Evolutionary conservation across 2,113 vertebrate genomes (phyloP).

Genomic region (Cavia porcellus): DNA sequence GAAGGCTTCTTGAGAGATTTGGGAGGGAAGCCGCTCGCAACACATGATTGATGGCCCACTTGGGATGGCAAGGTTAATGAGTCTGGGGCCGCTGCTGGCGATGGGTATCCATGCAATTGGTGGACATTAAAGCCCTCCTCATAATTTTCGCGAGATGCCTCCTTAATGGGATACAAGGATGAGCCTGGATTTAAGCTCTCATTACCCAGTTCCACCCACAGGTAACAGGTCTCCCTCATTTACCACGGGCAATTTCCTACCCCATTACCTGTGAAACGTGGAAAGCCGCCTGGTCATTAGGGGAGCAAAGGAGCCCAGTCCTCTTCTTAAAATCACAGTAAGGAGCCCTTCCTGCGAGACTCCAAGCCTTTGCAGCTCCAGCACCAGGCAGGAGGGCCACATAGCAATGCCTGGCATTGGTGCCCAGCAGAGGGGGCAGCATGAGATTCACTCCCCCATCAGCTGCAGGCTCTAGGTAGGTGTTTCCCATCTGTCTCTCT

Average conservation of each 20-base stretch:
- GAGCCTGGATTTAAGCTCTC: constrained; percentile 40
- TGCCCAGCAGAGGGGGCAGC: neutral
- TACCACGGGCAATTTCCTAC: constrained; percentile 47
- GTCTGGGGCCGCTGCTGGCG: constrained; percentile 62
- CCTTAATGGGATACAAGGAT: neutral
- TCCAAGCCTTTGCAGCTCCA: neutral
- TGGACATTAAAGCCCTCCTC: constrained; percentile 71
- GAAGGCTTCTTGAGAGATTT: neutral
- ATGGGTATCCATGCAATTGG: constrained; percentile 37
- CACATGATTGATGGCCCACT: neutral
- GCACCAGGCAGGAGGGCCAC: neutral
- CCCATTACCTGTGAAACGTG: constrained; percentile 13
- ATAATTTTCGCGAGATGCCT: constrained; percentile 66
- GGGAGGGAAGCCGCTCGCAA: constrained; percentile 47
- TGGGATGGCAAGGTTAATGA: constrained; percentile 54
- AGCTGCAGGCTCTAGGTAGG: neutral
- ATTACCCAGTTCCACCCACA: constrained; percentile 60
- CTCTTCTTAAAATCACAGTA: constrained; percentile 54
- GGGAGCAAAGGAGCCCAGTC: constrained; percentile 38
- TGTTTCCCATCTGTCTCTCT: neutral
- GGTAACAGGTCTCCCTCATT: constrained; percentile 44
- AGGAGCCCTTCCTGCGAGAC: neutral
- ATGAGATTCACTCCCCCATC: rapidly evolving
- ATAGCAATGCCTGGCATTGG: neutral
- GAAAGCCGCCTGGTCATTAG: rapidly evolving